A percentile compares a stretch with the other conserved stretches of the same genome.
Conservation (phyloP, 2,113 vertebrate species). For the Melanerpes formicivorus region DNA sequence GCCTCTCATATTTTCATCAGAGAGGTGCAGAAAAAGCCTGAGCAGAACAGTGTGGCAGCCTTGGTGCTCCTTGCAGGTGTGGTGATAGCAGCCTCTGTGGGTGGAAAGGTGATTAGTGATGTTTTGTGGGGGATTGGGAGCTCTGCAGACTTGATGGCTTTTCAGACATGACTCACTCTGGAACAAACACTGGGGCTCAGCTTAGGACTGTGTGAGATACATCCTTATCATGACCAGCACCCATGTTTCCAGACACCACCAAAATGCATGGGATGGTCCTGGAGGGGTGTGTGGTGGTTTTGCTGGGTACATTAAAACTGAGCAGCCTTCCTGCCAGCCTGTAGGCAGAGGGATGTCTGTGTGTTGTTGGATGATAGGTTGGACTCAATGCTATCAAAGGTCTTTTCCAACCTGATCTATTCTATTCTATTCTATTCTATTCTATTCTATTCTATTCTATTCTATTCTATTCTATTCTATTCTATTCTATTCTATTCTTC, state of each 20-base stretch:
- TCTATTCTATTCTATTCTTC: too few relatives aligned
- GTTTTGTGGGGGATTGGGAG: not conserved
- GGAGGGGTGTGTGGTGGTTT: not conserved
- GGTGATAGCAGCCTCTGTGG: not conserved
- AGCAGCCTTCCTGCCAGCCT: not conserved
- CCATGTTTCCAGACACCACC: not conserved
- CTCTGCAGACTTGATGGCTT: not conserved
- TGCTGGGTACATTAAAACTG: not conserved
- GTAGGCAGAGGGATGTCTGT: not conserved
- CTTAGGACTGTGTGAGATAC: not conserved
- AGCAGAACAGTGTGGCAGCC: not conserved
- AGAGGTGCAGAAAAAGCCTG: not conserved
- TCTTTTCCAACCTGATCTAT: too few relatives aligned
- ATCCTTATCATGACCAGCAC: not conserved
- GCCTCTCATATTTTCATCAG: not conserved
- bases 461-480: too few relatives aligned
- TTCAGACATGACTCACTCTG: not conserved
- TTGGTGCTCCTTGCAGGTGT: rapidly evolving
- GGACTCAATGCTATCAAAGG: too few relatives aligned
- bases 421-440: too few relatives aligned
- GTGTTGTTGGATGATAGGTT: not conserved
- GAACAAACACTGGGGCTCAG: not conserved
- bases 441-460: too few relatives aligned
- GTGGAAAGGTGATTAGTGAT: constrained; percentile 5
- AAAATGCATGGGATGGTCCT: not conserved